Evolutionary conservation across 2,888 invertebrate genomes (phyloP).

Genomic region (Yponomeuta malinellus): DNA sequence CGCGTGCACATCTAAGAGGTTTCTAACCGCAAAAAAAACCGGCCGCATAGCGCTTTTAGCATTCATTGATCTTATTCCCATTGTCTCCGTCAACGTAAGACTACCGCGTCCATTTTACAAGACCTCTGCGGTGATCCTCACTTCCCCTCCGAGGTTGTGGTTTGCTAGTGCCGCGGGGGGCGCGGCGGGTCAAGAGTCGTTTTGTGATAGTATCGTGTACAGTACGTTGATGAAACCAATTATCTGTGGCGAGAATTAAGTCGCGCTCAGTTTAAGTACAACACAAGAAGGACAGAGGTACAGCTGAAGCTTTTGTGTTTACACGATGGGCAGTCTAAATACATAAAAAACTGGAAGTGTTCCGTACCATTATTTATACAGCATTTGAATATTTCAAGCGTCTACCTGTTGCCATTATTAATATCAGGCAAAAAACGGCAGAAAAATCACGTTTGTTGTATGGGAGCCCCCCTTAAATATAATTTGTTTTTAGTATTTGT

Average conservation of each 20-base stretch:
- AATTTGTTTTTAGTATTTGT: no score
- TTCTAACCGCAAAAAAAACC: constrained; percentile 41
- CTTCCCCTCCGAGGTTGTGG: not conserved
- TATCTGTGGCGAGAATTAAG: constrained; percentile 58
- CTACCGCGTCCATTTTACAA: constrained; percentile 10
- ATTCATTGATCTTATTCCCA: constrained; percentile 45
- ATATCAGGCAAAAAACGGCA: no score
- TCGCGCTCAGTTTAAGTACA: constrained; percentile 35
- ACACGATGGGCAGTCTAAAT: no score
- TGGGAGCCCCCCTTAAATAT: no score
- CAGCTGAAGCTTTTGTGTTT: no score
- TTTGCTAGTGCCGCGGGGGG: not conserved
- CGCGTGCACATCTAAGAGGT: constrained; percentile 25
- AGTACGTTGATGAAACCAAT: constrained; percentile 58
- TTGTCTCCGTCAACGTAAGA: constrained; percentile 19
- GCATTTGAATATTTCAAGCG: no score
- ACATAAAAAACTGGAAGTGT: no score
- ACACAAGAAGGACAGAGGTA: not conserved
- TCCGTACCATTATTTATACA: no score
- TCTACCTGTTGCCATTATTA: no score
- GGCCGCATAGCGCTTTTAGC: constrained; percentile 25
- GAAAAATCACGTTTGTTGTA: no score
- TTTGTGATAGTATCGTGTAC: constrained; percentile 19
- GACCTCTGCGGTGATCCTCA: not conserved
- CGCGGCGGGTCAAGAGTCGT: constrained; percentile 5